phyloP scores from a whole-genome alignment of 2,888 invertebrate species.

The Eristalis arbustorum region DNA sequence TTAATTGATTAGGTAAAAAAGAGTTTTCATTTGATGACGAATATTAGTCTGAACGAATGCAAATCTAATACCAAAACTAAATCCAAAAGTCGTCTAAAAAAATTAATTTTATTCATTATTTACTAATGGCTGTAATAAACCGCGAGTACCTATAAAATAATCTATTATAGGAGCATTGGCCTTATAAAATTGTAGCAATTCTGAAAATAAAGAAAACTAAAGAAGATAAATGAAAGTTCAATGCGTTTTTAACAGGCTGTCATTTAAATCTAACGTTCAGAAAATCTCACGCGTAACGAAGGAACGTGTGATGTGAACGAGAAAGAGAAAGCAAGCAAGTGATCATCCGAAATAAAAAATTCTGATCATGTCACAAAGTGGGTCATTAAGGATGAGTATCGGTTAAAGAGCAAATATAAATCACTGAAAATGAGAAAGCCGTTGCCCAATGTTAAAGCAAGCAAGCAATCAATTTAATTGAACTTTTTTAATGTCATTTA shows the following conservation, averaged over 20 bases:
- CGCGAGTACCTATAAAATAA: too few relatives aligned
- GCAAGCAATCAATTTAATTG: neutral
- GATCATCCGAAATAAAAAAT: neutral
- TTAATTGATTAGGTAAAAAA: neutral
- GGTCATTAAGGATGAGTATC: neutral
- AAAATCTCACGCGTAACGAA: neutral
- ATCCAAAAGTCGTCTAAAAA: too few relatives aligned
- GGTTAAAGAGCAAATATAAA: neutral
- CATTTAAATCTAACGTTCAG: neutral
- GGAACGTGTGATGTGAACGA: neutral
- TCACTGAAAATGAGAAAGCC: neutral
- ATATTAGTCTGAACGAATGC: too few relatives aligned
- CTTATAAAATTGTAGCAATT: too few relatives aligned
- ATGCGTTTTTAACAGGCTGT: neutral
- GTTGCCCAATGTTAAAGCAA: neutral
- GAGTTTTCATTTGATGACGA: neutral
- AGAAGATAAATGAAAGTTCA: neutral
- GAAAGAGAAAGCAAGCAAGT: neutral
- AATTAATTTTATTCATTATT: too few relatives aligned
- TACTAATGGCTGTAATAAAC: too few relatives aligned
- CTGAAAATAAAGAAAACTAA: neutral
- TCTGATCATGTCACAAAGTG: neutral
- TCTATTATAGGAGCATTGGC: too few relatives aligned
- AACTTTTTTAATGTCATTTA: neutral
- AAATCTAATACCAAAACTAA: too few relatives aligned